Evolutionary conservation across 2,888 invertebrate genomes (phyloP), one percentile per base, ranked within the genome.

Genomic region (Morpho helenor): DNA sequence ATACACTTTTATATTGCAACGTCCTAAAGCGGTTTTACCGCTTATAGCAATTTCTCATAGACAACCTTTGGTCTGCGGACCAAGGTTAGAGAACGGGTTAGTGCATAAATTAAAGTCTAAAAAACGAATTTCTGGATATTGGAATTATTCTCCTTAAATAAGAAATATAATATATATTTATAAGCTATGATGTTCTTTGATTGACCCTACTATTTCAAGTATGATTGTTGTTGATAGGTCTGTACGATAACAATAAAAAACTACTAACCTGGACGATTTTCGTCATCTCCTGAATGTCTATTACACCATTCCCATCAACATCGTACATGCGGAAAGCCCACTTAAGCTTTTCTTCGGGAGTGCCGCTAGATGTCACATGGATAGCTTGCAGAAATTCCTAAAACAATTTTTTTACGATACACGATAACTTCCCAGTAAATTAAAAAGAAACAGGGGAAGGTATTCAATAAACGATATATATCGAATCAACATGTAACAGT

Each of bases 321-420:
- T 99, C 98, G 88, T 99, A 98, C 97, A 98, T 98, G 82, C 98
- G 95, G 93, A 99, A 99, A 66, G 99, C 99, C 98, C 99, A 98
- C 91, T 98, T 98, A 68, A 99, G 93, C 88, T 99, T 99, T 87
- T 99, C 98, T 85, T 99, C 98, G 39, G 98, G 98, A 68, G 98
- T 98, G 66, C 98, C 98, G 77, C 98, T 97, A 72, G 98, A 98
- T 70, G 98, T 99, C 59, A 99, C 98, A 91, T 98, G 98, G 87
- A 99, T 98, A 79, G 99, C 99, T 86, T 98, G 93, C 78, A 98
- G 94, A 90, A 98, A 98, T 93, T 98, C 98, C 97, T 97, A 93
- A 53, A 92, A 93, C 87, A 89, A 84, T 70, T 67, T 76, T 60
- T 58, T 66, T 64, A 70, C 73, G 68, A 73, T 71, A 68, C 68